Base-by-base conservation (phyloP, 2,113 vertebrate species). In the Lasiurus borealis region DNA sequence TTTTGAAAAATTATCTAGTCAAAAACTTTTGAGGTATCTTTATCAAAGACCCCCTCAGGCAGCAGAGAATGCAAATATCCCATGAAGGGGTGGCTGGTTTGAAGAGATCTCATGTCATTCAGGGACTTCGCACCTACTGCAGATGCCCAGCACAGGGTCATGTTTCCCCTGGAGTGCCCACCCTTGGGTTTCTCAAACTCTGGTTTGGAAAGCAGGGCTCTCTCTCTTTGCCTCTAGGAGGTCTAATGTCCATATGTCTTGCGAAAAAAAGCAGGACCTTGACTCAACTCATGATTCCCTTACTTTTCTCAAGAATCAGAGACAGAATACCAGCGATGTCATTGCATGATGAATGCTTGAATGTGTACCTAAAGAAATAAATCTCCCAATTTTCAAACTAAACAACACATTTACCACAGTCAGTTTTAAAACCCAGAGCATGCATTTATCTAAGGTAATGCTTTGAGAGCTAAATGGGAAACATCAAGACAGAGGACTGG, bases 1-100 rank as follows among this genome's bases (percentile, higher is more conserved):
- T 10, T 29, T 3, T 93, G 18, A 93, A n/a, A 25, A 46, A 64
- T 54, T 78, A 62, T 78, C 62, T 94, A 62, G 29, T 59, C n/a
- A 92, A 86, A 82, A 27, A 36, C 23, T 85, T 72, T 62, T 66
- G 64, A 84, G 69, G 44, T 29, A 81, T 86, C 59, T 82, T 72
- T 90, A 54, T 69, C 40, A 69, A 85, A 62, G 81, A 44, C 9
- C 21, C 15, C 44, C 13, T 34, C 68, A 27, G n/a, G n/a, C 29
- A 73, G 29, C 46, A 93, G 34, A 93, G 12, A 78, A 85, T 21
- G 1, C 31, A 50, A 54, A 57, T 29, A 66, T 64, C 34, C n/a
- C 36, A 15, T 44, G 13, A 59, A 29, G 4, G 6, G 6, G 57
- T 8, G 15, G 3, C 14, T 75, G 16, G 23, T 71, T 18, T 27